phyloP scores from a whole-genome alignment of 1,140 invertebrate species.

The Thaumatotibia leucotreta region DNA sequence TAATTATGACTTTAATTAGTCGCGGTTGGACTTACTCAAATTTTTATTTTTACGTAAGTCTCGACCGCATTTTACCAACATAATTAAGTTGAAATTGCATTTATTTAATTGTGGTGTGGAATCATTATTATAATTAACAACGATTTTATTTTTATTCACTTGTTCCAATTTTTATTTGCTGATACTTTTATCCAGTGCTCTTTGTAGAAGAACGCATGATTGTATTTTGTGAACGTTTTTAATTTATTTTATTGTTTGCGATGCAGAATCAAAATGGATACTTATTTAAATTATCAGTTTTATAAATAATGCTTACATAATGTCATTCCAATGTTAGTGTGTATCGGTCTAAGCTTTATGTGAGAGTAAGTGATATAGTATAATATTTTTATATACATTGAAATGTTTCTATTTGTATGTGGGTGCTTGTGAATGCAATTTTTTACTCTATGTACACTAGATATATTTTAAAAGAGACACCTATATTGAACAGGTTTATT shows the following conservation, averaged over 20 bases:
- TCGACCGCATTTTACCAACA: constrained; percentile 16
- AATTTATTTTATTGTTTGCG: constrained; percentile 29
- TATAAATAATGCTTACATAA: constrained; percentile 44
- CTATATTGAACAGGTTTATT: background rate
- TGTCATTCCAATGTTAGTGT: constrained; percentile 71
- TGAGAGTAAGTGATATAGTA: constrained; percentile 53
- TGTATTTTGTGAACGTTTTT: constrained; percentile 39
- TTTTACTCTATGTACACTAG: constrained; percentile 35
- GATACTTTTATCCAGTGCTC: constrained; percentile 41
- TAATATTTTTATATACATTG: constrained; percentile 58
- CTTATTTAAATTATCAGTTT: constrained; percentile 18
- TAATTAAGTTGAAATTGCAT: constrained; percentile 32
- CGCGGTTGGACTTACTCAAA: background rate
- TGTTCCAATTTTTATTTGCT: constrained; percentile 49
- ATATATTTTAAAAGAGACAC: constrained; percentile 27
- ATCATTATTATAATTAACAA: constrained; percentile 34
- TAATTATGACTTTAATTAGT: constrained; percentile 3
- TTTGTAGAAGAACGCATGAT: constrained; percentile 44
- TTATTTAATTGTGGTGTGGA: constrained; percentile 38
- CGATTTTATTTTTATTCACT: constrained; percentile 60
- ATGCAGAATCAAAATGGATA: constrained; percentile 9
- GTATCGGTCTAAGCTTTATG: constrained; percentile 65
- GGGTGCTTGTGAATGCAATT: constrained; percentile 55
- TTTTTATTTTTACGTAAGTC: background rate
- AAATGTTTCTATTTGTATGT: constrained; percentile 54